Percentiles rank a stretch among this genome's conserved stretches.
Conservation (phyloP, 2,797 vertebrate genomes). For the Galago senegalensis region DNA sequence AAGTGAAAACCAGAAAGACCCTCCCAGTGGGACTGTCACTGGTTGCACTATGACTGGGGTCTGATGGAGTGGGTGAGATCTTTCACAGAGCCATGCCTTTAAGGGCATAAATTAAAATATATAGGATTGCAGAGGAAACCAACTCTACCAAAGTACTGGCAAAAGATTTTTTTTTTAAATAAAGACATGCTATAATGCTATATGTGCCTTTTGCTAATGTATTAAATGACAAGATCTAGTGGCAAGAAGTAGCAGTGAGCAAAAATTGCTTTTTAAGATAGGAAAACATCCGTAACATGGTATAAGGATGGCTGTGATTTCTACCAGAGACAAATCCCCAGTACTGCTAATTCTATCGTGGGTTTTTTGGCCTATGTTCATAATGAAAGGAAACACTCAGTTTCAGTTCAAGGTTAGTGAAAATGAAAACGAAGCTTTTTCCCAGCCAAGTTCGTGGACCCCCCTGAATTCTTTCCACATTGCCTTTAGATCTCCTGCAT, state of each 20-base stretch:
- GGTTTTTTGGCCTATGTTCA: neutral
- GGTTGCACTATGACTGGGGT: neutral
- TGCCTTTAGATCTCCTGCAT: neutral
- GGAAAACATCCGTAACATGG: conserved; percentile 31
- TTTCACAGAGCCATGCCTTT: neutral
- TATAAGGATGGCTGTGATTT: neutral
- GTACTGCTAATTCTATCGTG: neutral
- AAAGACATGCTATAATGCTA: conserved; percentile 9
- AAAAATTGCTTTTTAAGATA: conserved; percentile 39
- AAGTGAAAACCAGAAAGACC: neutral
- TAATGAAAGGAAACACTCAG: neutral
- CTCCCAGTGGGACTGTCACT: neutral
- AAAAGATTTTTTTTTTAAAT: neutral
- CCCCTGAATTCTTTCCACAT: neutral
- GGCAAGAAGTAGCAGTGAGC: conserved; percentile 35
- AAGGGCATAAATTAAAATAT: neutral
- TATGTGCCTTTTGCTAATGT: conserved; percentile 1
- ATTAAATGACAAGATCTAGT: conserved; percentile 45
- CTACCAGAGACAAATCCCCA: conserved; percentile 11
- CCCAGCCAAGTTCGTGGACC: neutral
- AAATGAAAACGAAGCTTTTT: neutral
- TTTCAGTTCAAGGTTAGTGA: neutral
- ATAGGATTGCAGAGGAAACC: conserved; percentile 26
- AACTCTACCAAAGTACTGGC: neutral
- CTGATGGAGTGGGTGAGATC: neutral